A percentile compares a stretch with the other conserved stretches of the same genome.
These are phyloP conservation scores for Phacellophora camtschatica DNA, from an alignment of 30 jellyfish, hydroid and myxozoan species.

Conservation along the genomic window DNA sequence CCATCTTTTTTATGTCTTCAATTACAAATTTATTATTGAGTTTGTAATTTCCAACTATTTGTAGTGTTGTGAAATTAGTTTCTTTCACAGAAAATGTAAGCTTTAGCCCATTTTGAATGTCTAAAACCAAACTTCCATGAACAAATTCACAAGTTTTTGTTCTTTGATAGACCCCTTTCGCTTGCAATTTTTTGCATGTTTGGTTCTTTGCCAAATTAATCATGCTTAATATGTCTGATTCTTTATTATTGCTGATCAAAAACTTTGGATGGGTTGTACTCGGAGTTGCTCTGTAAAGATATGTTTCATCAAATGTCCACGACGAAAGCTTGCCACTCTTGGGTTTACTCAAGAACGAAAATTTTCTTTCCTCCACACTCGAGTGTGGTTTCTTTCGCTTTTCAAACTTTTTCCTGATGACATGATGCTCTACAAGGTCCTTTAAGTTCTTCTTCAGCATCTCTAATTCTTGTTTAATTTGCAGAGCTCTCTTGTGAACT, in stretches of 20 bases:
- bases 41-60: slow-evolving; percentile 4
- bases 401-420: no score
- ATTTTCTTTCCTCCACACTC: no score
- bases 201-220: not conserved
- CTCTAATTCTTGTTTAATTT: no score
- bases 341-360: no score
- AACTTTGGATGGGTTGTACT: not conserved
- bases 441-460: no score
- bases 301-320: slow-evolving; percentile 16
- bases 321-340: slow-evolving; percentile 6
- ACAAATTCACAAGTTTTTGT: slow-evolving; percentile 7
- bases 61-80: not conserved
- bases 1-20: not conserved
- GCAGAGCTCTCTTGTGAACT: no score
- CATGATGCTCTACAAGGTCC: no score
- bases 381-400: no score
- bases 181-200: not conserved
- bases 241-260: not conserved
- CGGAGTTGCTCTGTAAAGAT: not conserved
- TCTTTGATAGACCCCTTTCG: not conserved
- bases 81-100: slow-evolving; percentile 7
- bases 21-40: not conserved
- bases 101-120: slow-evolving; percentile 5
- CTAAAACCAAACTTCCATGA: slow-evolving; percentile 33
- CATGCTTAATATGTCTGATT: not conserved